Evolutionary conservation across 2,113 vertebrate genomes (phyloP), one percentile per base, ranked within the genome.

Genomic region (Albula goreensis): DNA sequence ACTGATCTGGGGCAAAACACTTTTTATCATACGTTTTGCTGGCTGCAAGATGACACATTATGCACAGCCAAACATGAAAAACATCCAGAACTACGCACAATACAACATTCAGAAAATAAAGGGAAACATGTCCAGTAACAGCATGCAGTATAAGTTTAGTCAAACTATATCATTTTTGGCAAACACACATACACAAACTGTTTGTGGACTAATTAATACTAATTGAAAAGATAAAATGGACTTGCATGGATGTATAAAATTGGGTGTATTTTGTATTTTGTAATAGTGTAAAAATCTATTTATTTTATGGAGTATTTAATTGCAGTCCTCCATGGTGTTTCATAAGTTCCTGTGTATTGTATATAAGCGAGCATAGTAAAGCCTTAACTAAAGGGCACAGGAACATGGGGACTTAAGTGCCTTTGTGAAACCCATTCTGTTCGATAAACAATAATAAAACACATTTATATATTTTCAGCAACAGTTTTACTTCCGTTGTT

Each of bases 271-370:
- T 85, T 79, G 70, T 78, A 15, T 50, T 82, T 22, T 77, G 1
- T 63, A 66, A 66, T 50, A 70, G 78, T 74, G 83, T 74, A 87
- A 81, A 88, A 13, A 82, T 88, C 87, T 89, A 92, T 90, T 92
- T 92, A 92, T 92, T 92, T 85, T 82, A 70, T 84, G 85, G 49
- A 53, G 31, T 90, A 91, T 92, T 92, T 92, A 91, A 88, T 77
- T 90, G 74, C 85, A 87, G 87, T 63, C 78, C 56, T 85, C 57
- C n/a, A 78, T 80, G 78, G 31, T 81, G 81, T 60, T 85, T 82
- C 66, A 82, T 88, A 83, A 50, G 53, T 89, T 88, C 81, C 80
- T 88, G 81, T 89, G 83, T 87, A 86, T 85, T 90, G 91, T 91
- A 92, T 86, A 88, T 87, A 88, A 85, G 85, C 86, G 49, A 70